phyloP scores from a whole-genome alignment of 2,797 vertebrate genomes.

The Morelia viridis region DNA sequence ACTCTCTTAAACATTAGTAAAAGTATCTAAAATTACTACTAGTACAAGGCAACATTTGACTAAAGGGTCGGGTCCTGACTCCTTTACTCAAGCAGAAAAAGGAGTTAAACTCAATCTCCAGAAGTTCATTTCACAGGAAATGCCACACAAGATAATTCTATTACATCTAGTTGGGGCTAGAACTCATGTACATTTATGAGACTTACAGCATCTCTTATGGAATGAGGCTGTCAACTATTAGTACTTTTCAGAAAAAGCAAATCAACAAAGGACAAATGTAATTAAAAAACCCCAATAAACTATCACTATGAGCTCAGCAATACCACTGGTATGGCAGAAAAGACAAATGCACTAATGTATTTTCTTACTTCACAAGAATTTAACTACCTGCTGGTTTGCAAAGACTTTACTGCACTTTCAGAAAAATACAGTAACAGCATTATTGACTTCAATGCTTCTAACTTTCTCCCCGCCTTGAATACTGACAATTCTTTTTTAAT shows the following conservation, averaged over 20 bases:
- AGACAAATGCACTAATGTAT: not conserved
- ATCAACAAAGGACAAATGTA: constrained; percentile 1
- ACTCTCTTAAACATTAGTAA: not conserved
- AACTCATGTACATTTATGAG: not conserved
- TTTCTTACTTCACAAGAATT: not conserved
- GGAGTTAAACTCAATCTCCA: not conserved
- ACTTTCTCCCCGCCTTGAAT: not conserved
- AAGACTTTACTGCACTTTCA: not conserved
- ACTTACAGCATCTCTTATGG: not conserved
- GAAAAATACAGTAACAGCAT: not conserved
- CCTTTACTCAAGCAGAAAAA: not conserved
- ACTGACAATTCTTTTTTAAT: not conserved
- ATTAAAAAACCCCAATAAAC: not conserved
- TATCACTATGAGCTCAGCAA: not conserved
- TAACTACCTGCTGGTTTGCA: not conserved
- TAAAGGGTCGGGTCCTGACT: not conserved
- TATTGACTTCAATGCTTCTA: not conserved
- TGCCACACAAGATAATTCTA: not conserved
- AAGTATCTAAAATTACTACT: not conserved
- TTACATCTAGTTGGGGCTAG: not conserved
- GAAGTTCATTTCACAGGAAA: not conserved
- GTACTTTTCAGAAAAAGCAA: constrained; percentile 3
- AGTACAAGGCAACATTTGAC: not conserved
- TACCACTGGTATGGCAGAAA: constrained; percentile 5
- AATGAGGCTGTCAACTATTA: not conserved